These are phyloP conservation scores for Drosophila borborema DNA, from an alignment of 2,888 invertebrate species.

Conservation along the genomic window DNA sequence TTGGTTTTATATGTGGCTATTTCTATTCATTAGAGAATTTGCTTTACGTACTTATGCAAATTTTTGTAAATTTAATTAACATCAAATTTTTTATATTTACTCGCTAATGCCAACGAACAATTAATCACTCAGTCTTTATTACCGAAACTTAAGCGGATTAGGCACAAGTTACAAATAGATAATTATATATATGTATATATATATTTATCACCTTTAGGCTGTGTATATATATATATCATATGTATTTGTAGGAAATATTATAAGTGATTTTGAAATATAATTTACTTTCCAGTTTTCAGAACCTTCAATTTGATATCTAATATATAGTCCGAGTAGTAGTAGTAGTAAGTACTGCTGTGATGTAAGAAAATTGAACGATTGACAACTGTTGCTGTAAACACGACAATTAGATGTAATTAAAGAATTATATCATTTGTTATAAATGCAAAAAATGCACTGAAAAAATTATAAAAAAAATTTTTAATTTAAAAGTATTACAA, in stretches of 20 bases:
- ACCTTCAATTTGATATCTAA: background rate
- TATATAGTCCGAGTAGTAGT: background rate
- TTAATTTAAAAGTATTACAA: background rate
- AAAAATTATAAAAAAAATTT: background rate
- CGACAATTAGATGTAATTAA: conserved; percentile 5
- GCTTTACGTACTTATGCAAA: background rate
- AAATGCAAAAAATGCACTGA: background rate
- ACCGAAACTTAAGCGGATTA: background rate
- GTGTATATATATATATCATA: background rate
- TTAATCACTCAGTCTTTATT: background rate
- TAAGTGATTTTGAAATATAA: background rate
- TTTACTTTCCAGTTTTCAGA: background rate
- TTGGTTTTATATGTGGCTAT: background rate
- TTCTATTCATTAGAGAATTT: background rate
- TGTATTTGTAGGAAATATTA: background rate
- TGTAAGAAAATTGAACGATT: background rate
- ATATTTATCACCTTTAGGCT: background rate
- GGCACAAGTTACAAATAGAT: background rate
- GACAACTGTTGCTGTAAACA: background rate
- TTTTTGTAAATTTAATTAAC: background rate
- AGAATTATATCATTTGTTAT: background rate
- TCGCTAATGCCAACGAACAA: background rate
- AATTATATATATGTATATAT: background rate
- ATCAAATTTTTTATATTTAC: background rate
- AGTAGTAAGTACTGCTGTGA: background rate